Percentiles rank a stretch among this genome's conserved stretches.
Evolutionary conservation across 2,113 vertebrate genomes (phyloP).

Genomic region (Spermophilus dauricus): DNA sequence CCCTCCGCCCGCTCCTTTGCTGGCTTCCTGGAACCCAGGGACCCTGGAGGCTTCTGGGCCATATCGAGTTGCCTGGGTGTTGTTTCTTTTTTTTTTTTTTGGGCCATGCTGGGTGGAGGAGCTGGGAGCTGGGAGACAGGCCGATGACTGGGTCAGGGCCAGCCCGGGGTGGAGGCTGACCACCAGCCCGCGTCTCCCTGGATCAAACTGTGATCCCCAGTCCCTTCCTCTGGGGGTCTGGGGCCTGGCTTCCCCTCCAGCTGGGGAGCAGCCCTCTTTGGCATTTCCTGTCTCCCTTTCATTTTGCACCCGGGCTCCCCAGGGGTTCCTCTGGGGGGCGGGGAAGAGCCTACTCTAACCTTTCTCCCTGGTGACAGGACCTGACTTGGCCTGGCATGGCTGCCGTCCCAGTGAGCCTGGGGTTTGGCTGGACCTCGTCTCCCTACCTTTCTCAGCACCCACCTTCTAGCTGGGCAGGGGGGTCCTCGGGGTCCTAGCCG

Average conservation of each 20-base stretch:
- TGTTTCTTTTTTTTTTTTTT: constrained; percentile 68
- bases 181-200: neutral
- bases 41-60: constrained; percentile 83
- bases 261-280: neutral
- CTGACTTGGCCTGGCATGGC: neutral
- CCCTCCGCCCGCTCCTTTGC: constrained; percentile 14
- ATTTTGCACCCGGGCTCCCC: constrained; percentile 28
- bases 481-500: constrained; percentile 18
- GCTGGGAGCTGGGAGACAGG: constrained; percentile 53
- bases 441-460: neutral
- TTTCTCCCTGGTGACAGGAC: neutral
- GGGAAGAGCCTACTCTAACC: neutral
- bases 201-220: neutral
- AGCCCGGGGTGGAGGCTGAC: constrained; percentile 58
- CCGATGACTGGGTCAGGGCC: constrained; percentile 46
- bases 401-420: neutral
- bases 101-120: constrained; percentile 43
- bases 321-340: neutral
- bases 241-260: neutral
- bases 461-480: constrained; percentile 11
- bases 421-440: neutral
- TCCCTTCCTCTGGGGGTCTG: neutral
- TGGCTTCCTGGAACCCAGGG: constrained; percentile 82
- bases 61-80: constrained; percentile 81
- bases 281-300: constrained; percentile 63